Percentiles rank a stretch among this genome's conserved stretches.
phyloP scores from a whole-genome alignment of 2,113 vertebrate species.

The Trematocara zebra region DNA sequence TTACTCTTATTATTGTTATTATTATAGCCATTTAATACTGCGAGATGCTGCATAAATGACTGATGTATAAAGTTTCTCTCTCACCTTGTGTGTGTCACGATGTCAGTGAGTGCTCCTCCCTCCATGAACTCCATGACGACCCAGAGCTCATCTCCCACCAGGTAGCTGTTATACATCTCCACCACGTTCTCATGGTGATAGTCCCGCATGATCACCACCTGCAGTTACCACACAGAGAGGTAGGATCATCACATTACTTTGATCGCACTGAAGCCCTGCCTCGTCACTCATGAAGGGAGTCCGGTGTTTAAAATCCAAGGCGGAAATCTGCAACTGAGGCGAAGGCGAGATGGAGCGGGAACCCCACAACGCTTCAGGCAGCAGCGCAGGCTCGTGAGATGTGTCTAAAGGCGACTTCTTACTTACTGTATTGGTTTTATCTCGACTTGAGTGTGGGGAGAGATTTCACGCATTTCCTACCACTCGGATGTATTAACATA shows the following conservation, averaged over 20 bases:
- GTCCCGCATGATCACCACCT: constrained; percentile 98
- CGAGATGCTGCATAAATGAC: background rate
- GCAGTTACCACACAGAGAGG: background rate
- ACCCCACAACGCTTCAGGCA: background rate
- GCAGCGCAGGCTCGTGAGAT: background rate
- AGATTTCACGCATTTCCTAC: background rate
- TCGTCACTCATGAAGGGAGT: background rate
- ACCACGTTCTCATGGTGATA: constrained; percentile 97
- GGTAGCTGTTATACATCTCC: constrained; percentile 98
- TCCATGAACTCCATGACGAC: constrained; percentile 98
- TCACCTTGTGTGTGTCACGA: constrained; percentile 93
- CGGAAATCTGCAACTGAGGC: background rate
- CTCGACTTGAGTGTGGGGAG: background rate
- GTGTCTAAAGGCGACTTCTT: background rate
- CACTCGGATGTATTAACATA: background rate
- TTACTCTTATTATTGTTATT: background rate
- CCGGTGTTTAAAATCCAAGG: background rate
- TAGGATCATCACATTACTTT: background rate
- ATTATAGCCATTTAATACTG: background rate
- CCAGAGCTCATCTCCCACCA: constrained; percentile 95
- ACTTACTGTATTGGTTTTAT: background rate
- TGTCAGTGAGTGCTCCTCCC: constrained; percentile 90
- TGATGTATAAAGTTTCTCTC: background rate
- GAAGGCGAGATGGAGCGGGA: background rate
- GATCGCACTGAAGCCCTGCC: background rate